A percentile compares a stretch with the other conserved stretches of the same genome.
Evolutionary conservation across 2,113 vertebrate genomes (phyloP).

Genomic region (Lathamus discolor): DNA sequence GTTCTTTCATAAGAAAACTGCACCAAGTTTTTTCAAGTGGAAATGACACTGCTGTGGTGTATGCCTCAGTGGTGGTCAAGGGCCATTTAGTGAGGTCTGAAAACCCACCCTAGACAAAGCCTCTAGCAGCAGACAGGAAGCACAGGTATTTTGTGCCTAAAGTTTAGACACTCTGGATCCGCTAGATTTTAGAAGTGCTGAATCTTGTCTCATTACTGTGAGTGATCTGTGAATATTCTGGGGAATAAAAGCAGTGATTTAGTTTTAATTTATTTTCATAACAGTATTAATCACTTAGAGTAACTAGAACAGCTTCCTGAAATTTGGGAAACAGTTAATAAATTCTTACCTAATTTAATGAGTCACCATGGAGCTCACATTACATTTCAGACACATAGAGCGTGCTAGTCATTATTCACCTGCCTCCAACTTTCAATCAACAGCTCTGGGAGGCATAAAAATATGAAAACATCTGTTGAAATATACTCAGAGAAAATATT

Average conservation of each 20-base stretch:
- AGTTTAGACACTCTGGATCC: background rate
- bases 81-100: background rate
- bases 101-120: background rate
- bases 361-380: background rate
- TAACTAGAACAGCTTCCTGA: background rate
- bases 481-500: background rate
- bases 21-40: background rate
- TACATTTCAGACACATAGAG: background rate
- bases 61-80: rapidly evolving
- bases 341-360: conserved; percentile 36
- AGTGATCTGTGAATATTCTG: background rate
- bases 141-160: background rate
- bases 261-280: conserved; percentile 17
- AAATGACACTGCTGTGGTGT: background rate
- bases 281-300: conserved; percentile 9
- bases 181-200: background rate
- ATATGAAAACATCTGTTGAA: background rate
- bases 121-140: background rate
- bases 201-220: background rate
- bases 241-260: background rate
- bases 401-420: conserved; percentile 1
- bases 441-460: background rate
- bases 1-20: background rate
- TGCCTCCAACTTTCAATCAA: conserved; percentile 21
- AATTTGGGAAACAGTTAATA: background rate